Evolutionary conservation across 2,113 vertebrate genomes (phyloP).

Genomic region (Oreotrochilus melanogaster): DNA sequence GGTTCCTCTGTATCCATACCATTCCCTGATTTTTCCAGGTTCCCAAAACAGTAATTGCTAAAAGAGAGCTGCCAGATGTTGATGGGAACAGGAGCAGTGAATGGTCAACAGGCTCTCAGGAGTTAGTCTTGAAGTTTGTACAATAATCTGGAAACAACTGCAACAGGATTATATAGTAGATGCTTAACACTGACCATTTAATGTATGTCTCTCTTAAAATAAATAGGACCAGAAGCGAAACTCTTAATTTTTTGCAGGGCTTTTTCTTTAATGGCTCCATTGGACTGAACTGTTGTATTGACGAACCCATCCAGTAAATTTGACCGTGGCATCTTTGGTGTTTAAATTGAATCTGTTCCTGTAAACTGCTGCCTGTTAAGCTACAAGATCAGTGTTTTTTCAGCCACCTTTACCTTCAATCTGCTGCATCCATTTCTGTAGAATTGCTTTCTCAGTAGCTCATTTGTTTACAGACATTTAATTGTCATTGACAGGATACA

Average conservation of each 20-base stretch:
- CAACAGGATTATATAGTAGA: not conserved
- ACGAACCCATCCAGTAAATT: not conserved
- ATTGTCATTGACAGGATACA: not conserved
- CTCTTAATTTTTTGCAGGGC: not conserved
- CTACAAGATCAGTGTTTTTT: not conserved
- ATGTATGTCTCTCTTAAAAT: not conserved
- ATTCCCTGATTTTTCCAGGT: not conserved
- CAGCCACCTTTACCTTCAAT: not conserved
- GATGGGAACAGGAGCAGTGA: not conserved
- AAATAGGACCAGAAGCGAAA: not conserved
- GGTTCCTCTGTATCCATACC: not conserved
- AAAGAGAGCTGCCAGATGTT: not conserved
- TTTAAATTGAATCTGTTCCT: not conserved
- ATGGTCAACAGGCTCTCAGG: not conserved
- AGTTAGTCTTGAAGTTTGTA: not conserved
- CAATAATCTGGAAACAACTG: not conserved
- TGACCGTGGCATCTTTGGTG: not conserved
- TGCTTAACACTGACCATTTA: not conserved
- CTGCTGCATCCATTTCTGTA: not conserved
- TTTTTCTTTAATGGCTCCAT: not conserved
- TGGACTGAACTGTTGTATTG: not conserved
- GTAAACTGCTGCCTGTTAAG: not conserved
- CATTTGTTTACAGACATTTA: not conserved
- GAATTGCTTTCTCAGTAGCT: not conserved
- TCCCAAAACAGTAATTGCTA: not conserved